A percentile compares a stretch with the other conserved stretches of the same genome.
phyloP scores from a whole-genome alignment of 64 coral and sea anemone genomes.

The Pocillopora verrucosa region DNA sequence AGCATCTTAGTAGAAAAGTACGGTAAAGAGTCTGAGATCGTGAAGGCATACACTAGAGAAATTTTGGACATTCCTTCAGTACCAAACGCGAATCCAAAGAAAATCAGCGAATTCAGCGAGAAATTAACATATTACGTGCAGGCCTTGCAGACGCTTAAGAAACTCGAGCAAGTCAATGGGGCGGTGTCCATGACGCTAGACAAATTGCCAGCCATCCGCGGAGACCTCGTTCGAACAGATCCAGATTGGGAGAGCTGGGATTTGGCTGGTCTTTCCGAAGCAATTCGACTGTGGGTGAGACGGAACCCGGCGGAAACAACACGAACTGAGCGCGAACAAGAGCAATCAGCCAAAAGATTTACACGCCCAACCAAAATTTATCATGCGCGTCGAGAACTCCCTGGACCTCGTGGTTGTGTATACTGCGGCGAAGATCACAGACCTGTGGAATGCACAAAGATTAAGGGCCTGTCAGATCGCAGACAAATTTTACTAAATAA shows the following conservation, averaged over 20 bases:
- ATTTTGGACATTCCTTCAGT: not conserved
- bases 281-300: too few relatives aligned
- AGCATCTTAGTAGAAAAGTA: not conserved
- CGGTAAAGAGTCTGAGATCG: slow-evolving; percentile 1
- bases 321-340: too few relatives aligned
- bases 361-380: not conserved
- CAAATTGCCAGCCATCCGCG: not conserved
- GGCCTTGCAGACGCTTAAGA: not conserved
- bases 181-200: too few relatives aligned
- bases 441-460: too few relatives aligned
- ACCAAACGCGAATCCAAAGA: not conserved
- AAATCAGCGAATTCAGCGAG: not conserved
- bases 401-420: not conserved
- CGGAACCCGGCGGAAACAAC: too few relatives aligned
- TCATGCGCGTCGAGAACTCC: not conserved
- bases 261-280: too few relatives aligned
- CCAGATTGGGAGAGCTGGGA: too few relatives aligned
- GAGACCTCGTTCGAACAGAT: too few relatives aligned
- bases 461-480: not conserved
- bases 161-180: too few relatives aligned
- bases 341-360: too few relatives aligned
- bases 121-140: not conserved
- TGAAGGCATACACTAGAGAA: not conserved
- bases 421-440: slow-evolving; percentile 39
- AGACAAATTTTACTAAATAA: slow-evolving; percentile 32